Percentiles rank a stretch among this genome's conserved stretches.
These are phyloP conservation scores for Daboia siamensis DNA, from an alignment of 2,113 vertebrate species.

Conservation along the genomic window DNA sequence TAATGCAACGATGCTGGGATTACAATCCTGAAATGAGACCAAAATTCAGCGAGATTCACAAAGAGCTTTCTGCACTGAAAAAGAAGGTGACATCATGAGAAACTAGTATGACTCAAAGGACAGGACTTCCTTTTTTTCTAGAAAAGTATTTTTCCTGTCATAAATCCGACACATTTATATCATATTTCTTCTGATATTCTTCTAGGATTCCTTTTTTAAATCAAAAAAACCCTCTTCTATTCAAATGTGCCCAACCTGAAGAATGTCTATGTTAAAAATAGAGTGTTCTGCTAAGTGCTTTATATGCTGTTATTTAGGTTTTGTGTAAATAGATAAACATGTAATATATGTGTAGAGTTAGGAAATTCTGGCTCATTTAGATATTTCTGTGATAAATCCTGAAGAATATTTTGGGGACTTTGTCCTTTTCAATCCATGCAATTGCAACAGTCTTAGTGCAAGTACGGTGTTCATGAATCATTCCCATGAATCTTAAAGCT, in stretches of 20 bases:
- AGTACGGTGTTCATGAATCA: slow-evolving; percentile 17
- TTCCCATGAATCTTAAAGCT: slow-evolving; percentile 42
- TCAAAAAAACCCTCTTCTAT: slow-evolving; percentile 42
- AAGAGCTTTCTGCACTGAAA: slow-evolving; percentile 84
- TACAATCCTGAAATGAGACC: slow-evolving; percentile 93
- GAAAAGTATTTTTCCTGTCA: slow-evolving; percentile 55
- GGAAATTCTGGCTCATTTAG: slow-evolving; percentile 33
- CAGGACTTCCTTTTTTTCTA: slow-evolving; percentile 59
- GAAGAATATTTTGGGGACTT: slow-evolving; percentile 41
- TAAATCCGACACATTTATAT: slow-evolving; percentile 56
- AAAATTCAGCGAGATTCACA: slow-evolving; percentile 88
- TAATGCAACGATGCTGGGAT: slow-evolving; percentile 95
- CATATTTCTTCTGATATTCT: slow-evolving; percentile 59
- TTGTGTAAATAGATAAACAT: slow-evolving; percentile 57
- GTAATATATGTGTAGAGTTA: slow-evolving; percentile 37
- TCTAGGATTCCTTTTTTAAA: slow-evolving; percentile 56
- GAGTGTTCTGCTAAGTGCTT: slow-evolving; percentile 38
- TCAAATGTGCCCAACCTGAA: slow-evolving; percentile 46
- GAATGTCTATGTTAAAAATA: slow-evolving; percentile 42
- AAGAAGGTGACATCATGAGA: slow-evolving; percentile 76
- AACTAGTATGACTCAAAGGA: slow-evolving; percentile 19
- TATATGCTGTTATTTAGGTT: slow-evolving; percentile 53
- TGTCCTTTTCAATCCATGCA: slow-evolving; percentile 10
- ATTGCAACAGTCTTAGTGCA: slow-evolving; percentile 31
- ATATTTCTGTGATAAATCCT: slow-evolving; percentile 41